Evolutionary conservation across 2,797 vertebrate species (phyloP), one percentile per base, ranked within the genome.

Genomic region (Lutjanus argentimaculatus): DNA sequence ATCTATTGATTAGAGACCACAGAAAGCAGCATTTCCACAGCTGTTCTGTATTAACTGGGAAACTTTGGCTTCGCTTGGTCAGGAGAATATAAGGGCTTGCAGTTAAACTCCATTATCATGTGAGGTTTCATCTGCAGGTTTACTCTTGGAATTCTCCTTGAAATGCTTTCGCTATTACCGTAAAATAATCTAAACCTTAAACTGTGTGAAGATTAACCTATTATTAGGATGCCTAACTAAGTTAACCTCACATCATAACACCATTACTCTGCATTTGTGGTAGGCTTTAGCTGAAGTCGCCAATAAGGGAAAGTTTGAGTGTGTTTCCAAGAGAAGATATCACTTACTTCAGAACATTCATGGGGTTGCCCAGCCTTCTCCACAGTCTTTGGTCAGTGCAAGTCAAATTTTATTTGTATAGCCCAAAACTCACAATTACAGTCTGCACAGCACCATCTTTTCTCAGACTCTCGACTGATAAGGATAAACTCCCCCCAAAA

Each of bases 21-120:
- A 71, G 30, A 75, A 58, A 57, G 53, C 57, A 48, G 75, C 22
- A 65, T 75, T 82, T 81, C 68, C 36, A 63, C 78, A 89, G 79
- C 88, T 89, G 84, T 17, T 79, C 63, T 78, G 51, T 13, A 58
- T 86, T 83, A 79, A 77, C 51, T 59, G 56, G 55, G 64, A 77
- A 76, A 67, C 62, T 58, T 72, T 65, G 65, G 22, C 68, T 88
- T 81, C 62, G 51, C 57, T 43, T 21, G 68, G 72, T 77, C 78
- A 77, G 62, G 64, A 74, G 62, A 58, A 66, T 69, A 36, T 36
- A 15, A 57, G 48, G 49, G 65, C 52, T 59, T 76, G 75, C 58
- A 65, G 12, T 67, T 82, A 62, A 55, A 70, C n/a, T 48, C 45
- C 59, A 68, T 68, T 57, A 68, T 59, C 36, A 48, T 48, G 25